A percentile compares a stretch with the other conserved stretches of the same genome.
Evolutionary conservation across 2,797 vertebrate genomes (phyloP).

Genomic region (Enteromius anoplus): DNA sequence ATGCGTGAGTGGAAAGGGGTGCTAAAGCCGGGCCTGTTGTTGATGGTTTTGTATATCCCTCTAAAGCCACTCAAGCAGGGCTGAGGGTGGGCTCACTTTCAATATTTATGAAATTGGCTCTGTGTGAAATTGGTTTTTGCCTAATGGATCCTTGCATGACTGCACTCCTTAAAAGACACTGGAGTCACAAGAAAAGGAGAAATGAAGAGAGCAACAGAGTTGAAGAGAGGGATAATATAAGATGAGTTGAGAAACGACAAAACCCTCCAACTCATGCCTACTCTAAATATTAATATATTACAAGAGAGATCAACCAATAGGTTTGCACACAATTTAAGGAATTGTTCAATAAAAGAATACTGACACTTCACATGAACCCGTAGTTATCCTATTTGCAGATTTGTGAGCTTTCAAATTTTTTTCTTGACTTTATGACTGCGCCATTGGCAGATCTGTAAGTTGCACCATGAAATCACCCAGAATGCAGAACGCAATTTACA

Average conservation of each 20-base stretch:
- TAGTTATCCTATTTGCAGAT: constrained; percentile 2
- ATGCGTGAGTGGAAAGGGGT: constrained; percentile 70
- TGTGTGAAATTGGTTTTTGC: constrained; percentile 86
- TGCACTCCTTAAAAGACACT: constrained; percentile 74
- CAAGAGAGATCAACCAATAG: background rate
- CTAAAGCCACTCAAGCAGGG: constrained; percentile 78
- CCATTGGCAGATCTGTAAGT: constrained; percentile 34
- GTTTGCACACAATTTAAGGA: background rate
- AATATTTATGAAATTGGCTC: constrained; percentile 88
- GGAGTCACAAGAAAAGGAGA: constrained; percentile 68
- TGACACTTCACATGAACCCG: constrained; percentile 15
- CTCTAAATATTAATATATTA: constrained; percentile 18
- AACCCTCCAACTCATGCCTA: constrained; percentile 11
- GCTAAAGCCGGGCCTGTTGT: constrained; percentile 72
- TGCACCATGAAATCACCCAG: constrained; percentile 26
- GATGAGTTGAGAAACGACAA: constrained; percentile 27
- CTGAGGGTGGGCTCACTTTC: constrained; percentile 78
- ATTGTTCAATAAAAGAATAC: background rate
- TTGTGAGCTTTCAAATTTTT: constrained; percentile 14
- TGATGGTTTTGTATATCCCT: constrained; percentile 80
- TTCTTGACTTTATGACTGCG: constrained; percentile 29
- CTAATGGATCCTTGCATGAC: constrained; percentile 83
- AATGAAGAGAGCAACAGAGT: constrained; percentile 59
- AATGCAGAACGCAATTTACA: constrained; percentile 19
- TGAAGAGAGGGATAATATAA: constrained; percentile 39